phyloP scores from a whole-genome alignment of 2,888 invertebrate species.

The Xanthostigma xanthostigma region DNA sequence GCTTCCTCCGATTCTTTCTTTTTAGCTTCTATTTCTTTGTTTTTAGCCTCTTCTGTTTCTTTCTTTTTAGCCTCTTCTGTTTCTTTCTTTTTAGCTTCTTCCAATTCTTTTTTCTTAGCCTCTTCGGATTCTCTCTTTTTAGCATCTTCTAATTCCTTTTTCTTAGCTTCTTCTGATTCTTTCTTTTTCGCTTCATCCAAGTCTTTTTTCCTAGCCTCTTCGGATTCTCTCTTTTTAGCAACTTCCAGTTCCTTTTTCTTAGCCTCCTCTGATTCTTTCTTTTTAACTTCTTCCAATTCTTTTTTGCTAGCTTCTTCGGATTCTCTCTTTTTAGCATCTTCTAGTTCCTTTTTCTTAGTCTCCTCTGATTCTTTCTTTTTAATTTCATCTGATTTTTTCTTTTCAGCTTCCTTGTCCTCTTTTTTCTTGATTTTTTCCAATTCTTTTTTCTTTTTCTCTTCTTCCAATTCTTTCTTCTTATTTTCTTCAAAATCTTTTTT shows the following conservation, averaged over 20 bases:
- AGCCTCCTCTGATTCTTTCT: slow-evolving; percentile 6
- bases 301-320: slow-evolving; percentile 1
- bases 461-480: slow-evolving; percentile 9
- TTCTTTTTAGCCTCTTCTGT: slow-evolving; percentile 10
- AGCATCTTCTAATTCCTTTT: slow-evolving; percentile 8
- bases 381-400: background rate
- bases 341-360: slow-evolving; percentile 1
- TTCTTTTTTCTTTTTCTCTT: slow-evolving; percentile 9
- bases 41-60: slow-evolving; percentile 7
- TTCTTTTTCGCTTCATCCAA: slow-evolving; percentile 6
- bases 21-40: slow-evolving; percentile 1
- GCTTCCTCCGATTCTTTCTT: background rate
- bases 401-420: background rate
- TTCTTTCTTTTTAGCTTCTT: slow-evolving; percentile 13
- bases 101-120: background rate
- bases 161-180: background rate
- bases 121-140: slow-evolving; percentile 1
- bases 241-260: slow-evolving; percentile 3
- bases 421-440: background rate
- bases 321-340: background rate
- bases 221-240: background rate
- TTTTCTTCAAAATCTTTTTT: slow-evolving; percentile 9
- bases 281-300: slow-evolving; percentile 8
- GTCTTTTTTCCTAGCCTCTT: background rate
- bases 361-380: background rate